Base-by-base conservation (phyloP, 2,888 invertebrate genomes). In the Halictus ligatus region DNA sequence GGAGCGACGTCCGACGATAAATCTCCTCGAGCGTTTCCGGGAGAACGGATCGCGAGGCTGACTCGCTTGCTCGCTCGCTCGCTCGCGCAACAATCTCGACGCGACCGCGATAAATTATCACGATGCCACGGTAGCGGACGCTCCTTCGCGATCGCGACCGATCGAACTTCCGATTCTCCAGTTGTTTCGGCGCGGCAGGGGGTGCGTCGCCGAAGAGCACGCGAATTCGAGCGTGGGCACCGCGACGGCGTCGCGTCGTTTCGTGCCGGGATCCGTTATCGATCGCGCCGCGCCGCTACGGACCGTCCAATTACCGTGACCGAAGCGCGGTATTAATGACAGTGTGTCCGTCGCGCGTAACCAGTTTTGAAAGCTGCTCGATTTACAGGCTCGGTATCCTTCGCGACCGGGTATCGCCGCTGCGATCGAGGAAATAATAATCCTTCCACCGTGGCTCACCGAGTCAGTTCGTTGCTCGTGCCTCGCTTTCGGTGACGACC, bases 321-420 rank as follows among this genome's bases (percentile, higher is more conserved):
- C 87, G 81, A 89, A 85, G 85, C 80, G 77, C 75, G 83, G 80
- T 86, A 87, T 90, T 88, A 90, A 90, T 83, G 90, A 84, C 85
- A 84, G 84, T 84, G 83, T 80, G 88, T 87, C 87, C 87, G 60
- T 79, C 79, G 72, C 74, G 80, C 71, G 85, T 80, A 89, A 89
- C 88, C 86, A 89, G 88, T 86, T 88, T 84, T 88, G 90, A 90
- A 90, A 90, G 88, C 89, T 35, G 71, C 74, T 78, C 81, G 86
- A 90, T 90, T 85, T 90, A 90, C 85, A 73, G 81, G 64, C 83
- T 84, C 54, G 83, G 72, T 89, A 88, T 88, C 82, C 84, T 81
- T 78, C 84, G 58, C 58, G 82, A 84, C 88, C 86, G 87, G 81
- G 79, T 81, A 80, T 81, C 88, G 43, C 64, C 35, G 54, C 50